Conservation (phyloP, 2,797 vertebrate genomes). For the Sebastes trivittatus region DNA sequence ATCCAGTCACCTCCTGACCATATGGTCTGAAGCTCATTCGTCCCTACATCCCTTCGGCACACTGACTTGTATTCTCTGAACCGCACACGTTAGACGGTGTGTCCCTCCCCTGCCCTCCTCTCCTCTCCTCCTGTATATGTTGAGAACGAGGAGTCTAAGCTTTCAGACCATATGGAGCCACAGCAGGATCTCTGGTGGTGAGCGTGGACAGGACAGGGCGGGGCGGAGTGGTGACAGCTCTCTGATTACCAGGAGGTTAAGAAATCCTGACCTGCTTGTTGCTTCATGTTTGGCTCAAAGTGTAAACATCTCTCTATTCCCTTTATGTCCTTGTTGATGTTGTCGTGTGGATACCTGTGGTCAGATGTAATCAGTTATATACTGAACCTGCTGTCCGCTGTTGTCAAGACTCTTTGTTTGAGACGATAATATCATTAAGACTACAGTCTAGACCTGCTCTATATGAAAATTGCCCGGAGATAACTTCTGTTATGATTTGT, state of each 20-base stretch:
- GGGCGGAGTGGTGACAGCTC: constrained; percentile 32
- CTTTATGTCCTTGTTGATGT: not conserved
- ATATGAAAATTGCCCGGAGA: not conserved
- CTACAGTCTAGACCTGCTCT: not conserved
- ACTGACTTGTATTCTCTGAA: constrained; percentile 47
- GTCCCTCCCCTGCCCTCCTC: not conserved
- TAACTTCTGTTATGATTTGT: not conserved
- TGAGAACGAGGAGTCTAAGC: constrained; percentile 6
- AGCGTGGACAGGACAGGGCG: not conserved
- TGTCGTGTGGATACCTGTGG: not conserved
- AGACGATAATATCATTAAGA: not conserved
- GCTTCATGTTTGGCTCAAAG: constrained; percentile 19
- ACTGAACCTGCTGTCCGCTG: not conserved
- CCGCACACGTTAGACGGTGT: not conserved
- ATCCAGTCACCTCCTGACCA: constrained; percentile 66
- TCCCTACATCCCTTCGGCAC: constrained; percentile 37
- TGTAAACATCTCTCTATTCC: constrained; percentile 20
- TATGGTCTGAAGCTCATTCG: constrained; percentile 48
- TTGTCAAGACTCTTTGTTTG: not conserved
- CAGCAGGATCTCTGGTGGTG: constrained; percentile 26
- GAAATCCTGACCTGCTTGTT: constrained; percentile 35
- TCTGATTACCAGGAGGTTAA: constrained; percentile 43
- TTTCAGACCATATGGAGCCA: constrained; percentile 48
- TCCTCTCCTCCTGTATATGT: not conserved
- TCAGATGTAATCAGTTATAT: not conserved